Evolutionary conservation across 2,888 invertebrate genomes (phyloP).

Genomic region (Meloe dianella): DNA sequence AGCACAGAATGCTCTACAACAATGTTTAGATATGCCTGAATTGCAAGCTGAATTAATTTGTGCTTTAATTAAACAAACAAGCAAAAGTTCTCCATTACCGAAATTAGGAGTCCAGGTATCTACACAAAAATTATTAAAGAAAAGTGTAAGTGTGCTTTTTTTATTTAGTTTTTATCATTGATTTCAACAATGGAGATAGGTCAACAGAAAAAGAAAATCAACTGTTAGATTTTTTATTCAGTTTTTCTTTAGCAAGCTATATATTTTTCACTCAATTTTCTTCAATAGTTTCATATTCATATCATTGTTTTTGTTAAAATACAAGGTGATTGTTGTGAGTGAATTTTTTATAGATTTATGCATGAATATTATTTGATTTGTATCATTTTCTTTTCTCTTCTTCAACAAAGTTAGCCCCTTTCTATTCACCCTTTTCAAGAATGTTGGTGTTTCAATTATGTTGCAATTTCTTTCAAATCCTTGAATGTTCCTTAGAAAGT

Average conservation of each 20-base stretch:
- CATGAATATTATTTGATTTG: slow-evolving; percentile 23
- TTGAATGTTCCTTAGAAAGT: slow-evolving; percentile 29
- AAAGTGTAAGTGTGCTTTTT: slow-evolving; percentile 70
- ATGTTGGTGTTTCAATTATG: slow-evolving; percentile 56
- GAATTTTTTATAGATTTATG: slow-evolving; percentile 26
- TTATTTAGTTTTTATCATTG: slow-evolving; percentile 47
- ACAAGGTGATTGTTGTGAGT: not conserved
- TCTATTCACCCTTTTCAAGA: slow-evolving; percentile 45
- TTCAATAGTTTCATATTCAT: not conserved
- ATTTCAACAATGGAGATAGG: not conserved
- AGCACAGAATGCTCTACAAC: slow-evolving; percentile 94
- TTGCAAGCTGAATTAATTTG: slow-evolving; percentile 93
- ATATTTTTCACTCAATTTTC: not conserved
- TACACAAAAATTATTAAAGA: slow-evolving; percentile 63
- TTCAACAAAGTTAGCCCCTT: slow-evolving; percentile 27
- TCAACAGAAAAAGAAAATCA: not conserved
- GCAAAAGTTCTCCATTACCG: slow-evolving; percentile 77
- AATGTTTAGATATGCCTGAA: slow-evolving; percentile 87
- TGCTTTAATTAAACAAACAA: slow-evolving; percentile 90
- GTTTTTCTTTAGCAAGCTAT: slow-evolving; percentile 4
- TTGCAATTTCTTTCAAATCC: slow-evolving; percentile 34
- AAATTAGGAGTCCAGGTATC: slow-evolving; percentile 66
- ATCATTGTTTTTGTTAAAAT: not conserved
- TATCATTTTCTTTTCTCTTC: slow-evolving; percentile 3
- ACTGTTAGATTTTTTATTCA: not conserved